A percentile compares a stretch with the other conserved stretches of the same genome.
Evolutionary conservation across 2,888 invertebrate species (phyloP).

Genomic region (Augochlorella aurata): DNA sequence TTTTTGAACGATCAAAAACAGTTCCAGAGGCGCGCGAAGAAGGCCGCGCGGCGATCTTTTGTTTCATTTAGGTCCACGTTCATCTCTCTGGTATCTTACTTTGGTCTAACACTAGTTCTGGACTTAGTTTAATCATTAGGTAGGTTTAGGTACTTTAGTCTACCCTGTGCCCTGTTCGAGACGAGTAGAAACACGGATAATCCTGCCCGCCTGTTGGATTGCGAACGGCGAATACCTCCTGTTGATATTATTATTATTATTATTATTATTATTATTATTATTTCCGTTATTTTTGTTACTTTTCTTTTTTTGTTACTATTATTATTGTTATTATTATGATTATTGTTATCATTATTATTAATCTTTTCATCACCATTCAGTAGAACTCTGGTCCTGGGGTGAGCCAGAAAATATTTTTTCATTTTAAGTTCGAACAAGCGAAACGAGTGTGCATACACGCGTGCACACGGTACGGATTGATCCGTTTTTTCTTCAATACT

Average conservation of each 20-base stretch:
- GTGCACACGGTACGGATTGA: slow-evolving; percentile 56
- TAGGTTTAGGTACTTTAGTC: slow-evolving; percentile 77
- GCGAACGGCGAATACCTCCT: slow-evolving; percentile 71
- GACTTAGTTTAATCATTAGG: slow-evolving; percentile 72
- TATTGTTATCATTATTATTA: slow-evolving; percentile 35
- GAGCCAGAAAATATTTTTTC: slow-evolving; percentile 1
- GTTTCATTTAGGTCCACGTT: slow-evolving; percentile 72
- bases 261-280: slow-evolving; percentile 36
- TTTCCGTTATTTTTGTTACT: slow-evolving; percentile 10
- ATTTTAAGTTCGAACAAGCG: slow-evolving; percentile 23
- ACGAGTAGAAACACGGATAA: slow-evolving; percentile 75
- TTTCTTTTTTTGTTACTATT: neutral
- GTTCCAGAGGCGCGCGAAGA: slow-evolving; percentile 4
- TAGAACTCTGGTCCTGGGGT: slow-evolving; percentile 62
- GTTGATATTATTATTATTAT: slow-evolving; percentile 61
- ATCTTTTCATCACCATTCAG: slow-evolving; percentile 55
- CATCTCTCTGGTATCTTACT: slow-evolving; percentile 73
- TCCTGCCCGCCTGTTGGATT: slow-evolving; percentile 77
- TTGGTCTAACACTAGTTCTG: slow-evolving; percentile 69
- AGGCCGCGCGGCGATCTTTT: slow-evolving; percentile 49
- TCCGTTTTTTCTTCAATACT: slow-evolving; percentile 65
- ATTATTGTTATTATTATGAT: slow-evolving; percentile 41
- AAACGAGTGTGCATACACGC: slow-evolving; percentile 46
- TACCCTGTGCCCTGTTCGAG: slow-evolving; percentile 71
- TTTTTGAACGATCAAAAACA: neutral